A percentile compares a stretch with the other conserved stretches of the same genome.
Conservation (phyloP, 2,888 invertebrate species). For the Litoditis marina region DNA sequence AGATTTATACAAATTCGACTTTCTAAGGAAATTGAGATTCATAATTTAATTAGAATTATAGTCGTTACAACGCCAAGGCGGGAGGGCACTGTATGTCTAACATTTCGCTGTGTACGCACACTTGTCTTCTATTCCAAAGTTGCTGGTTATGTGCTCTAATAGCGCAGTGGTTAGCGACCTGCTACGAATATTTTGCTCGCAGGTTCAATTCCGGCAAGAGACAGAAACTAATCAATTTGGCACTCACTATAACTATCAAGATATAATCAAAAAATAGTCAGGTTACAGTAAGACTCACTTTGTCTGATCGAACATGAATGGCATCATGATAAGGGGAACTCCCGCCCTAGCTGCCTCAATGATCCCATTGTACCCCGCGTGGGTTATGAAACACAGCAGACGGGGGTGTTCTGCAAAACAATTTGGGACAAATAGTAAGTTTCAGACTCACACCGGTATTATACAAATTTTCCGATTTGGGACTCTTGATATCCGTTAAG, state of each 20-base stretch:
- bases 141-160: too few species aligned
- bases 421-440: neutral
- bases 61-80: too few species aligned
- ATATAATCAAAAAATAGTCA: conserved; percentile 3
- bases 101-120: too few species aligned
- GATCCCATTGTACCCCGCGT: conserved; percentile 54
- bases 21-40: neutral
- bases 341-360: conserved; percentile 48
- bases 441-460: too few species aligned
- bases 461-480: too few species aligned
- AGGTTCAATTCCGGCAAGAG: too few species aligned
- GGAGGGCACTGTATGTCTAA: too few species aligned
- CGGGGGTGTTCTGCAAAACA: conserved; percentile 35
- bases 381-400: conserved; percentile 48
- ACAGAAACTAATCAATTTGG: too few species aligned
- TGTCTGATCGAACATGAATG: conserved; percentile 39
- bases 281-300: conserved; percentile 38
- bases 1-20: too few species aligned
- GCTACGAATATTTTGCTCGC: too few species aligned
- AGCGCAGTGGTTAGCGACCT: too few species aligned
- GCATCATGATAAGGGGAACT: conserved; percentile 39
- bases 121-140: too few species aligned
- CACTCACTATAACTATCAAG: neutral
- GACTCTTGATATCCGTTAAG: neutral
- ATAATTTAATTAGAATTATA: neutral